A percentile compares a stretch with the other conserved stretches of the same genome.
Conservation (phyloP, 1,140 invertebrate genomes). For the Hylaeus volcanicus region DNA sequence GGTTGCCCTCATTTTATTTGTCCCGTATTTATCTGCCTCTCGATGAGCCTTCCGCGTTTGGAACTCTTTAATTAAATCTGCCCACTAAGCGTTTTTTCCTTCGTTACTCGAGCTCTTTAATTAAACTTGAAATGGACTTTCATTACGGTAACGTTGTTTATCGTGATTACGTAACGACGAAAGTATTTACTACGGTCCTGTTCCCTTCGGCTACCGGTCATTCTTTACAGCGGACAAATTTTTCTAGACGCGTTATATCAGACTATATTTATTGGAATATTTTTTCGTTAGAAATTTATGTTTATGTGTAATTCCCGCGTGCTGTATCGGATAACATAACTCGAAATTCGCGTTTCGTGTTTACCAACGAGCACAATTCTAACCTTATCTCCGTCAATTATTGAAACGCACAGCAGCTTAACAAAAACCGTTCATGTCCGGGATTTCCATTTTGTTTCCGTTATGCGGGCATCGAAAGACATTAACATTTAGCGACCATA, state of each 20-base stretch:
- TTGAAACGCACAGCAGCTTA: neutral
- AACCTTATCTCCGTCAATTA: neutral
- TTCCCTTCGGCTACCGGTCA: neutral
- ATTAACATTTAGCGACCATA: neutral
- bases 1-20: neutral
- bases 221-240: too few relatives aligned
- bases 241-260: too few relatives aligned
- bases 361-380: neutral
- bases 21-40: neutral
- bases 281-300: too few relatives aligned
- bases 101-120: neutral
- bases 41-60: neutral
- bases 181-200: neutral
- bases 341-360: neutral
- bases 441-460: neutral
- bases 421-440: neutral
- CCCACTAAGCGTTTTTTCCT: constrained; percentile 8
- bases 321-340: too few relatives aligned
- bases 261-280: too few relatives aligned
- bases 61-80: constrained; percentile 32
- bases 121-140: constrained; percentile 40
- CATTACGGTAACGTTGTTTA: constrained; percentile 24
- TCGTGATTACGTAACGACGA: constrained; percentile 9
- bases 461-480: neutral
- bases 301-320: too few relatives aligned